A percentile compares a stretch with the other conserved stretches of the same genome.
phyloP scores from a whole-genome alignment of 2,888 invertebrate genomes.

The Dynastes tityus region DNA sequence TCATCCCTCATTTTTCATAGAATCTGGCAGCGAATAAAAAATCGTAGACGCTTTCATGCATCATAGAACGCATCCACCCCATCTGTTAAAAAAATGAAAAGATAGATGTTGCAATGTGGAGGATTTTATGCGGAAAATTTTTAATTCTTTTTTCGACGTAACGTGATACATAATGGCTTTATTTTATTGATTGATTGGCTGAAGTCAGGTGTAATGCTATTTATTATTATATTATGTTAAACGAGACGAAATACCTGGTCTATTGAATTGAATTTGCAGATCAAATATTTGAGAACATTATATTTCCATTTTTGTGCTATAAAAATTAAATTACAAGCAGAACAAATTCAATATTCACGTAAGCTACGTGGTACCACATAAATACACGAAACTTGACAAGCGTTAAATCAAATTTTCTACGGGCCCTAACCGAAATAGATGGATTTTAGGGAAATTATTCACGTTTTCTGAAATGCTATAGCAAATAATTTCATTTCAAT shows the following conservation, averaged over 20 bases:
- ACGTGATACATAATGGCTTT: background rate
- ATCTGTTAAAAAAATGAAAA: slow-evolving; percentile 31
- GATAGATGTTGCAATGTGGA: slow-evolving; percentile 18
- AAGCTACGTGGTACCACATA: background rate
- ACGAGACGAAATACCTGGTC: too few relatives aligned
- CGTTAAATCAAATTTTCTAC: slow-evolving; percentile 34
- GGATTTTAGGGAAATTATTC: slow-evolving; percentile 37
- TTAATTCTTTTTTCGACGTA: background rate
- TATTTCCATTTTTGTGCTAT: background rate
- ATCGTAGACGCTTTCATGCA: background rate
- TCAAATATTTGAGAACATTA: background rate
- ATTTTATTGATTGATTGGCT: background rate
- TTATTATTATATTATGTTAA: background rate
- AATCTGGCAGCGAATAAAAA: background rate
- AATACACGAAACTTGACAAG: slow-evolving; percentile 29
- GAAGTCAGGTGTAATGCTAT: background rate
- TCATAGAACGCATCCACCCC: slow-evolving; percentile 19
- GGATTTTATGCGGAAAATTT: slow-evolving; percentile 8
- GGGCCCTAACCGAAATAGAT: slow-evolving; percentile 2
- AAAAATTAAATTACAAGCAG: slow-evolving; percentile 18
- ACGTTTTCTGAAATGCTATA: slow-evolving; percentile 1
- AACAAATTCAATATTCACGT: slow-evolving; percentile 30
- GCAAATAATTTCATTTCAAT: background rate
- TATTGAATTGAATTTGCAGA: too few relatives aligned
- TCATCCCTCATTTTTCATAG: slow-evolving; percentile 8